Evolutionary conservation across 2,797 vertebrate genomes (phyloP), one percentile per base, ranked within the genome.

Genomic region (Lepidocolaptes lacrymiger): DNA sequence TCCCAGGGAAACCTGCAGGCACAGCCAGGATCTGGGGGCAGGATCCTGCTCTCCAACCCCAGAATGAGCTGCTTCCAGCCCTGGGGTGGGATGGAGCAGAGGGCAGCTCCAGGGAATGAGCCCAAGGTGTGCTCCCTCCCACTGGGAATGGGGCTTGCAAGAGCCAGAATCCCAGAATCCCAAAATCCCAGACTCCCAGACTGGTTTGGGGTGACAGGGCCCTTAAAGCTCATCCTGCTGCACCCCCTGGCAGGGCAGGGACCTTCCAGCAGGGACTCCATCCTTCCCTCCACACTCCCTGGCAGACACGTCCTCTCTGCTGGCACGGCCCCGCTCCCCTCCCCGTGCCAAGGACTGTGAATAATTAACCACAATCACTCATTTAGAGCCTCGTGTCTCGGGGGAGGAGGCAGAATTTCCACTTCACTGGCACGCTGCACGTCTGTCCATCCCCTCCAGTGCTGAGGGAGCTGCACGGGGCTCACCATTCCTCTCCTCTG

Each of bases 11-110:
- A 27, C 14, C 89, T 48, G 79, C 43, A 24, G 52, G 11, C 6
- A 46, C 49, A 62, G 91, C 9, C 37, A 14, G 55, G 1, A 43
- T 82, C 41, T 0, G 51, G 48, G 41, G 41, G 41, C 43, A 43
- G 32, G 12, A 52, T 13, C 61, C 32, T 4, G 0, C 83, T 30
- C 59, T 30, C 22, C 62, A 15, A 2, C 54, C 36, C 5, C 39
- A 4, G 14, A 20, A 20, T 2, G 58, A 52, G 37, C 5, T 8
- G 43, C 10, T 67, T 12, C 1, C 41, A 19, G 52, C 11, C 52
- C 71, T 2, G 56, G 1, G 1, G 1, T 0, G 18, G 51, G 16
- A 32, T 4, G 2, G 8, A 20, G 67, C 49, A 23, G 23, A 13
- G 54, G 30, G 6, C 3, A 10, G 21, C 64, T 67, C 64, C 48